Percentiles rank a stretch among this genome's conserved stretches.
Evolutionary conservation across 2,797 vertebrate species (phyloP).

Genomic region (Muscicapa striata): DNA sequence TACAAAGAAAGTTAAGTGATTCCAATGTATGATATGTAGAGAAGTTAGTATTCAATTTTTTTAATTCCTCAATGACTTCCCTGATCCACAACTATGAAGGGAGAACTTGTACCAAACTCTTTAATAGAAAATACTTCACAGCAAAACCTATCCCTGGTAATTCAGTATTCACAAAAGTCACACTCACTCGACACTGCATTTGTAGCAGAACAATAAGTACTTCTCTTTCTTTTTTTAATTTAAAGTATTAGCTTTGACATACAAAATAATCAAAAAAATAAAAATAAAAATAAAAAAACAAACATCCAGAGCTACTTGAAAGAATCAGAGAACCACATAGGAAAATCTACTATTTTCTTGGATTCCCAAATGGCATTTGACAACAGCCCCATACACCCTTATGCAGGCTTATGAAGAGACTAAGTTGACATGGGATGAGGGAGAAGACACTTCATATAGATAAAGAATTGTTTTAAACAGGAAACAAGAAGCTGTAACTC

Average conservation of each 20-base stretch:
- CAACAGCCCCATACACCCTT: not conserved
- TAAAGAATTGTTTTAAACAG: not conserved
- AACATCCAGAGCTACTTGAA: not conserved
- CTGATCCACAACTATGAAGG: not conserved
- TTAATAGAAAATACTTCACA: not conserved
- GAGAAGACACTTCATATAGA: not conserved
- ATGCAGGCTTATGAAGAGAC: not conserved
- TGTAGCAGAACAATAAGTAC: not conserved
- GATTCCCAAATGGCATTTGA: not conserved
- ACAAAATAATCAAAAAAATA: not conserved
- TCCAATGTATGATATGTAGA: not conserved
- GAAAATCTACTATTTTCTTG: not conserved
- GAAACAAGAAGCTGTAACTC: not conserved
- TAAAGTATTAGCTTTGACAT: not conserved
- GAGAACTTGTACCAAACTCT: not conserved
- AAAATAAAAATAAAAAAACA: not conserved
- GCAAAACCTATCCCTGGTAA: not conserved
- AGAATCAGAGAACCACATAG: not conserved
- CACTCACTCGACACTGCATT: not conserved
- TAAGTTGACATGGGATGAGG: not conserved
- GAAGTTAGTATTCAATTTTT: not conserved
- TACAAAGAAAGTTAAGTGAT: not conserved
- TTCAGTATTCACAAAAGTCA: not conserved
- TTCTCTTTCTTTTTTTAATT: not conserved
- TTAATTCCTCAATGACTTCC: not conserved